Conservation (phyloP, 2,113 vertebrate species). For the Plectropomus leopardus region DNA sequence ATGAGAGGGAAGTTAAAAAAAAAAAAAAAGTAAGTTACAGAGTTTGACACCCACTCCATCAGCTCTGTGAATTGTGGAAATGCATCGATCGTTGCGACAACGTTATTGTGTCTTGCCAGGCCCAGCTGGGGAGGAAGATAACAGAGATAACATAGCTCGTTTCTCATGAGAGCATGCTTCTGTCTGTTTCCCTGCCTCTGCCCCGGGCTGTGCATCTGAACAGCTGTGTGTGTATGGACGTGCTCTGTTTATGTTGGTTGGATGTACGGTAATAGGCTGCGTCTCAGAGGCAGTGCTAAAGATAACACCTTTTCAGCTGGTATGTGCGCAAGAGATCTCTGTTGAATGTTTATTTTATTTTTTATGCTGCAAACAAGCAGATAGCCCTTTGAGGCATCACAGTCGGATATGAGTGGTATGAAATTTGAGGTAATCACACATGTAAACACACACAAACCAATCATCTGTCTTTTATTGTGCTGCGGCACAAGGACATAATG, state of each 20-base stretch:
- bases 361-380: slow-evolving; percentile 23
- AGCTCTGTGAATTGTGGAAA: slow-evolving; percentile 61
- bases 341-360: slow-evolving; percentile 40
- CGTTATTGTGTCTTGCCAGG: slow-evolving; percentile 53
- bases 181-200: slow-evolving; percentile 48
- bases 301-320: slow-evolving; percentile 43
- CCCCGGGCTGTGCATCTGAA: slow-evolving; percentile 49
- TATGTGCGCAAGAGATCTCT: slow-evolving; percentile 30
- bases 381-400: slow-evolving; percentile 9
- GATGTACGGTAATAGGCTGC: slow-evolving; percentile 46
- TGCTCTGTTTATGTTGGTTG: slow-evolving; percentile 43
- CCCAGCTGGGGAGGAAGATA: slow-evolving; percentile 73
- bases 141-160: slow-evolving; percentile 69
- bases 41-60: slow-evolving; percentile 64
- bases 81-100: slow-evolving; percentile 62
- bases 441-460: slow-evolving; percentile 12
- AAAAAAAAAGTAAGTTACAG: slow-evolving; percentile 55
- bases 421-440: slow-evolving; percentile 1
- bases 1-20: slow-evolving; percentile 5
- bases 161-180: slow-evolving; percentile 67
- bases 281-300: slow-evolving; percentile 37
- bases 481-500: slow-evolving; percentile 40
- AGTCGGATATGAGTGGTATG: slow-evolving; percentile 18
- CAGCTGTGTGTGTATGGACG: slow-evolving; percentile 35
- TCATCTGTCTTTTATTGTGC: slow-evolving; percentile 28